A percentile compares a stretch with the other conserved stretches of the same genome.
Evolutionary conservation across 2,888 invertebrate species (phyloP).

Genomic region (Andrena haemorrhoa): DNA sequence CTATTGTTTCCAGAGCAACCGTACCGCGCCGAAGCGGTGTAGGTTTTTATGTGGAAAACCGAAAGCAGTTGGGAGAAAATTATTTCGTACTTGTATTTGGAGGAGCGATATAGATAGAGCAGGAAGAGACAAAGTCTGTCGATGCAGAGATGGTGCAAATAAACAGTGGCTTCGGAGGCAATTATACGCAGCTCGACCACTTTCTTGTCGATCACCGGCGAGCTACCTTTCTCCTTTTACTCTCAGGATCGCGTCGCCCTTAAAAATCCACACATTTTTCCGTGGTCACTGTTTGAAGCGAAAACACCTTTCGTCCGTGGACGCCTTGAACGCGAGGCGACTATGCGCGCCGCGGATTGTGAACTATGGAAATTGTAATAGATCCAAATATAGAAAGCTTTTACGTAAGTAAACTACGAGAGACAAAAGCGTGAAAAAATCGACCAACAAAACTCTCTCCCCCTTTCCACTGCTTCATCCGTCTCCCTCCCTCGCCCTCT

Average conservation of each 20-base stretch:
- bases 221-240: conserved; percentile 60
- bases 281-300: too few species aligned
- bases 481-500: conserved; percentile 18
- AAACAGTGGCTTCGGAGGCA: not conserved
- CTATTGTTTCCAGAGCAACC: conserved; percentile 1
- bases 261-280: not conserved
- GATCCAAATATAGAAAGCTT: conserved; percentile 64
- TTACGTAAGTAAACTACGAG: conserved; percentile 53
- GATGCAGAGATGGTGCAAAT: too few species aligned
- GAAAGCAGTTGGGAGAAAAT: not conserved
- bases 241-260: not conserved
- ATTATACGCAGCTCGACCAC: not conserved
- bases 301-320: too few species aligned
- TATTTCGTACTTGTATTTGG: too few species aligned
- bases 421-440: conserved; percentile 61
- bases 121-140: too few species aligned
- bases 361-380: conserved; percentile 60
- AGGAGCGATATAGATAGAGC: too few species aligned
- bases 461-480: conserved; percentile 12
- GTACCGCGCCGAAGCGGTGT: too few species aligned
- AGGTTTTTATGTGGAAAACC: not conserved
- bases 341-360: not conserved
- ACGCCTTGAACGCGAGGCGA: not conserved
- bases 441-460: conserved; percentile 46
- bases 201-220: conserved; percentile 28